Conservation (phyloP, 2,888 invertebrate species). For the Pammene fasciana region DNA sequence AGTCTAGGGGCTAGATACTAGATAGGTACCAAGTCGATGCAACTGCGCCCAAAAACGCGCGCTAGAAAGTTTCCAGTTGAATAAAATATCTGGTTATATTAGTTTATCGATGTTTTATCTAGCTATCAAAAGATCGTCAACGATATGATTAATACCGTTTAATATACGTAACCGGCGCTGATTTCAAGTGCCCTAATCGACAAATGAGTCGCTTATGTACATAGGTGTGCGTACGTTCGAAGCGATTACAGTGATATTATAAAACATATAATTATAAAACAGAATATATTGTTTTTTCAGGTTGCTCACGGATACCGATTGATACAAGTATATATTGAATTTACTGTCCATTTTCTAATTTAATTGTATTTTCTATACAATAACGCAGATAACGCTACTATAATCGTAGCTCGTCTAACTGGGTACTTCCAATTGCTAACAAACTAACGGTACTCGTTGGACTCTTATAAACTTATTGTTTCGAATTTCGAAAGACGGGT, state of each 20-base stretch:
- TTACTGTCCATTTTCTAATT: constrained; percentile 7
- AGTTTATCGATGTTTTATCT: constrained; percentile 9
- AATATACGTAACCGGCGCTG: background rate
- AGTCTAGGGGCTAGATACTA: background rate
- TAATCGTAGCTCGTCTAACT: constrained; percentile 54
- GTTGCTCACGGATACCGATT: constrained; percentile 73
- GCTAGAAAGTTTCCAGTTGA: background rate
- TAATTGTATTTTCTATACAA: constrained; percentile 29
- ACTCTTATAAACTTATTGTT: background rate
- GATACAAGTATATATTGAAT: constrained; percentile 76
- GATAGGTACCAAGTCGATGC: background rate
- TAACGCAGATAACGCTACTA: constrained; percentile 60
- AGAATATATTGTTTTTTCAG: constrained; percentile 66
- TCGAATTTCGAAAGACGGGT: background rate
- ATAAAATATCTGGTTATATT: background rate
- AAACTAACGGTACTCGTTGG: background rate
- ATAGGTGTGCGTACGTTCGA: background rate
- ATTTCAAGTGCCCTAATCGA: constrained; percentile 26
- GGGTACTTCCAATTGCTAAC: constrained; percentile 22
- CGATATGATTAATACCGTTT: constrained; percentile 15
- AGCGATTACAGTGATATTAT: background rate
- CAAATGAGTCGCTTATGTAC: constrained; percentile 10
- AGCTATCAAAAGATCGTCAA: constrained; percentile 7
- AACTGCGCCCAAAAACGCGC: background rate
- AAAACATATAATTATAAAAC: constrained; percentile 13